Percentiles rank a stretch among this genome's conserved stretches.
These are phyloP conservation scores for Agonopterix alstromeriana DNA, from an alignment of 2,888 invertebrate genomes.

Conservation along the genomic window DNA sequence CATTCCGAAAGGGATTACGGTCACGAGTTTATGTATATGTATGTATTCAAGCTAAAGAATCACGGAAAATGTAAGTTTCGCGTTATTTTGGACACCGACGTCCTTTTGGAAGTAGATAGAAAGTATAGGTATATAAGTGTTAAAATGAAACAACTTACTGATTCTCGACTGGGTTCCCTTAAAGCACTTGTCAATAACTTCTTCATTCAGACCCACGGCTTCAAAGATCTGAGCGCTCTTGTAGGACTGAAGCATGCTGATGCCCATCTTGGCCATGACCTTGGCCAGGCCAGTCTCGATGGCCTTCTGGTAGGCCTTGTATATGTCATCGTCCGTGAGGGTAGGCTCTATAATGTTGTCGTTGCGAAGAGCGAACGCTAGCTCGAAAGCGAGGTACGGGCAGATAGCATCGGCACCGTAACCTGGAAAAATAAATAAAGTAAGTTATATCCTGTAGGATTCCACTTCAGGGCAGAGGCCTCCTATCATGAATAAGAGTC, in stretches of 20 bases:
- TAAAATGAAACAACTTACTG: constrained; percentile 39
- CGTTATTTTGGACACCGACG: too few species aligned
- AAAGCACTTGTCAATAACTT: constrained; percentile 97
- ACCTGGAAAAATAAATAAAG: constrained; percentile 40
- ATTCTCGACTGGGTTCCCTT: constrained; percentile 83
- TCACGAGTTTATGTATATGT: too few species aligned
- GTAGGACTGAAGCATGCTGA: constrained; percentile 98
- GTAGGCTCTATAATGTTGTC: constrained; percentile 89
- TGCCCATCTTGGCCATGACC: constrained; percentile 99
- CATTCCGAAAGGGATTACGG: too few species aligned
- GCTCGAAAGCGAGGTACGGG: constrained; percentile 96
- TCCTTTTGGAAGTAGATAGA: too few species aligned
- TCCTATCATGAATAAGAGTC: too few species aligned
- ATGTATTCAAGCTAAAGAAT: too few species aligned
- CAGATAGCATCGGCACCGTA: constrained; percentile 99
- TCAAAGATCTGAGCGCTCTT: constrained; percentile 99
- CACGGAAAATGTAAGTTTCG: too few species aligned
- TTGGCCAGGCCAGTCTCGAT: constrained; percentile 86
- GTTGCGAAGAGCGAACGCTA: constrained; percentile 89
- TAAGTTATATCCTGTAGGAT: too few species aligned
- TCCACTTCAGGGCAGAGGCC: too few species aligned
- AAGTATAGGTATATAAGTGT: too few species aligned
- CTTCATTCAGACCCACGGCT: constrained; percentile 95
- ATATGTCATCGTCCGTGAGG: constrained; percentile 88
- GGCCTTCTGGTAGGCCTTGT: constrained; percentile 91